Percentiles rank a stretch among this genome's conserved stretches.
Evolutionary conservation across 1,140 invertebrate genomes (phyloP).

Genomic region (Popillia japonica): DNA sequence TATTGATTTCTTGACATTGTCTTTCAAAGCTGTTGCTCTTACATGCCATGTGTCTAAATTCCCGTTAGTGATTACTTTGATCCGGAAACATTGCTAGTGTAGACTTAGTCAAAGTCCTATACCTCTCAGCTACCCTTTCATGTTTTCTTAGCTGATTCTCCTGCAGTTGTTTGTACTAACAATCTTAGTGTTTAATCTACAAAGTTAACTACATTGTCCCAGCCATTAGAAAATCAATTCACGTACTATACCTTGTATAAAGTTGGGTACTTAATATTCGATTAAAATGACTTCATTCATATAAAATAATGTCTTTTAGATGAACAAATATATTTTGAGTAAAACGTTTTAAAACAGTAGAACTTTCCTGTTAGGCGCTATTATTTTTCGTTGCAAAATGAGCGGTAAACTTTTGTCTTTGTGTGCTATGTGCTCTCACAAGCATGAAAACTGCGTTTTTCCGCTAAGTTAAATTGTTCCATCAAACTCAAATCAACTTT

Average conservation of each 20-base stretch:
- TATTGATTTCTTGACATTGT: too few species aligned
- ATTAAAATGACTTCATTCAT: background rate
- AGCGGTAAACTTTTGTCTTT: too few species aligned
- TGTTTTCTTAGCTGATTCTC: background rate
- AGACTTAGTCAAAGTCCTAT: conserved; percentile 2
- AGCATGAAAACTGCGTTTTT: too few species aligned
- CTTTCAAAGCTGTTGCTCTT: background rate
- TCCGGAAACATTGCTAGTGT: background rate
- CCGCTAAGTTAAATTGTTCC: too few species aligned
- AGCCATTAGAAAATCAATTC: background rate
- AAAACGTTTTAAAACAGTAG: background rate
- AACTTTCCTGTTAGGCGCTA: background rate
- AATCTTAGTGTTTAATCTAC: background rate
- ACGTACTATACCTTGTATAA: background rate
- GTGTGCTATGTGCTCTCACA: too few species aligned
- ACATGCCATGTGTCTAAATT: background rate
- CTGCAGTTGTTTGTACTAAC: background rate
- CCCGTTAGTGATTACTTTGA: background rate
- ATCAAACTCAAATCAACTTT: too few species aligned
- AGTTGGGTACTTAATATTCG: background rate
- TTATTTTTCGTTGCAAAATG: too few species aligned
- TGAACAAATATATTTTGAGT: background rate
- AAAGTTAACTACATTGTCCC: background rate
- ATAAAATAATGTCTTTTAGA: background rate
- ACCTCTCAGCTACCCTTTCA: background rate